Evolutionary conservation across 2,888 invertebrate species (phyloP), one percentile per base, ranked within the genome.

Genomic region (Thymelicus acteon): DNA sequence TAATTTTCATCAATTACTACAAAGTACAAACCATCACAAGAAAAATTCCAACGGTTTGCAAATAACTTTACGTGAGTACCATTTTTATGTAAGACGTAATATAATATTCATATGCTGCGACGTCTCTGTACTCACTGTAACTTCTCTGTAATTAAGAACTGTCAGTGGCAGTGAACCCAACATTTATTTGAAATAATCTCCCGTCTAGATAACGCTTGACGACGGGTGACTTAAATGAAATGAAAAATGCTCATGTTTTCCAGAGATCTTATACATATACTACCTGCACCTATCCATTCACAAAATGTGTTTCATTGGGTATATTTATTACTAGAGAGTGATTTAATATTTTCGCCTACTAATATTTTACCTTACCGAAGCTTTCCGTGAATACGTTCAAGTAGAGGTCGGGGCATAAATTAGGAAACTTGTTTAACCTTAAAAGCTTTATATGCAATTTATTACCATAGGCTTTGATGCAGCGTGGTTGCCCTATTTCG

Each of bases 401-500:
- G 86, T 82, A 79, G 78, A 73, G 74, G 75, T 74, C 71, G 76
- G 76, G 75, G 80, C 79, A 75, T 81, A 85, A 86, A 85, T 85
- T 83, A 82, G 81, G 77, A 79, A 86, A 85, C 80, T 85, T 81
- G 78, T 80, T 83, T 76, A 74, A 81, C 81, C 79, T 81, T 82
- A 81, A 80, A 80, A 79, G 84, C 82, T 86, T n/a, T n/a, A n/a
- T 86, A 84, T 80, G 82, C 85, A 87, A 87, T 81, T 77, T 77
- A 78, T 79, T 78, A 54, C 54, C 24, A 54, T 77, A 80, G 75
- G 76, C 78, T 76, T 75, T 75, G 77, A 73, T 77, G 75, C 73
- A 75, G 78, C 72, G 73, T 62, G 52, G 72, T 70, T 77, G 81
- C 77, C 80, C 82, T 80, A 83, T 81, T 86, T 85, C 79, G 79